Evolutionary conservation across 2,113 vertebrate genomes (phyloP).

Genomic region (Engystomops pustulosus): DNA sequence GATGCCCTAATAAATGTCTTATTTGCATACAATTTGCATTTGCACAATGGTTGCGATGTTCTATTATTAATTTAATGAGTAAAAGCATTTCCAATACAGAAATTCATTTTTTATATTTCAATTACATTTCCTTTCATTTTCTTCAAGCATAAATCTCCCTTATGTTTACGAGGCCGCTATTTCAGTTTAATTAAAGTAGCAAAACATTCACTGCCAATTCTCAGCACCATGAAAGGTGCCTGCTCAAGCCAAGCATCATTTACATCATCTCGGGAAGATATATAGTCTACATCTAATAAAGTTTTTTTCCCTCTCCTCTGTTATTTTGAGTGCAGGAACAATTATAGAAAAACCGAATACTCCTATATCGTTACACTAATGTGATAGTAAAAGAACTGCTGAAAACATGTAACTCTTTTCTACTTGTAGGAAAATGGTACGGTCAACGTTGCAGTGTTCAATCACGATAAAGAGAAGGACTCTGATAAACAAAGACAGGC

Average conservation of each 20-base stretch:
- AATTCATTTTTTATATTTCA: constrained; percentile 47
- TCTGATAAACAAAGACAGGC: constrained; percentile 75
- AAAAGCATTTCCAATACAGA: constrained; percentile 32
- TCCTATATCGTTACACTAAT: neutral
- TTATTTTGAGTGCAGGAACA: constrained; percentile 2
- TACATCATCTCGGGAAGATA: constrained; percentile 33
- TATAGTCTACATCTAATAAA: neutral
- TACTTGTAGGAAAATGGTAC: constrained; percentile 82
- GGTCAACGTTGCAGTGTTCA: constrained; percentile 77
- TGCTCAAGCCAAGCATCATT: constrained; percentile 26
- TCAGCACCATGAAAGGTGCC: constrained; percentile 37
- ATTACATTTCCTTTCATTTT: constrained; percentile 48
- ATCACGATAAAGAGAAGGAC: constrained; percentile 80
- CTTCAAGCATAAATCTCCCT: constrained; percentile 46
- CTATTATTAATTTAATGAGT: constrained; percentile 43
- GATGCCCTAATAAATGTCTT: constrained; percentile 12
- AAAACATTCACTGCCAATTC: constrained; percentile 45
- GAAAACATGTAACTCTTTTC: constrained; percentile 52
- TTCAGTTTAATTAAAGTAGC: constrained; percentile 53
- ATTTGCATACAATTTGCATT: constrained; percentile 45
- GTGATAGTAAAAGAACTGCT: neutral
- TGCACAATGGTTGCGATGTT: constrained; percentile 12
- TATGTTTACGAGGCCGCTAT: constrained; percentile 40
- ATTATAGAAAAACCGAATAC: neutral
- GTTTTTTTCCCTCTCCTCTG: neutral